Conservation (phyloP, 2,888 invertebrate genomes). For the Ophion ellenae region DNA sequence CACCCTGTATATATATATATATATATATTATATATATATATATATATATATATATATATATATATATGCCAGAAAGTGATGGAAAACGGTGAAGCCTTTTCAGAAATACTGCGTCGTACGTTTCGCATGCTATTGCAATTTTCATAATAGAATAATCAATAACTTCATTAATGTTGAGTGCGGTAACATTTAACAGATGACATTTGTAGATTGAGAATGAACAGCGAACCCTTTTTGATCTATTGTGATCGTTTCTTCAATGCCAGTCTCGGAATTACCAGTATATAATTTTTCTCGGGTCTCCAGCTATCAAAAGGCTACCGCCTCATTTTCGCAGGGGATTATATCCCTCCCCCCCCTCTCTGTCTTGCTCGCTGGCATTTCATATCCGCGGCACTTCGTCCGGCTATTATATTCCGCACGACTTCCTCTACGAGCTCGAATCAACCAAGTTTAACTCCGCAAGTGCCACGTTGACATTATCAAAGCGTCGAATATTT, state of each 20-base stretch:
- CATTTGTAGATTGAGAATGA: not conserved
- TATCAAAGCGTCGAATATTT: constrained; percentile 60
- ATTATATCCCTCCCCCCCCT: constrained; percentile 12
- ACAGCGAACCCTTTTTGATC: not conserved
- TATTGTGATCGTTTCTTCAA: not conserved
- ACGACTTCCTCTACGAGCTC: constrained; percentile 45
- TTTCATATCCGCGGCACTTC: constrained; percentile 54
- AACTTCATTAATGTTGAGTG: not conserved
- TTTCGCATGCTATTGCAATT: not conserved
- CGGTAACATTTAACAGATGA: not conserved
- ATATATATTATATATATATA: not conserved
- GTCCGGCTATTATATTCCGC: constrained; percentile 26
- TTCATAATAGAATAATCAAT: not conserved
- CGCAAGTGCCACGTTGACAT: constrained; percentile 56
- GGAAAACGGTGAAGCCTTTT: not conserved
- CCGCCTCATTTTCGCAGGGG: constrained; percentile 10
- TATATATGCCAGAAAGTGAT: not conserved
- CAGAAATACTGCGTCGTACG: not conserved
- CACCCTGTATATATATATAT: too few relatives aligned
- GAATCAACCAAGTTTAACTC: constrained; percentile 50
- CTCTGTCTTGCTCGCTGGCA: constrained; percentile 26
- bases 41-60: not conserved
- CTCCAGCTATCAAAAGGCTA: not conserved
- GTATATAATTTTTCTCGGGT: constrained; percentile 12
- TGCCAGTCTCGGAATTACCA: not conserved